Evolutionary conservation across 1,140 invertebrate species (phyloP), one percentile per base, ranked within the genome.

Genomic region (Sycophila sp.): DNA sequence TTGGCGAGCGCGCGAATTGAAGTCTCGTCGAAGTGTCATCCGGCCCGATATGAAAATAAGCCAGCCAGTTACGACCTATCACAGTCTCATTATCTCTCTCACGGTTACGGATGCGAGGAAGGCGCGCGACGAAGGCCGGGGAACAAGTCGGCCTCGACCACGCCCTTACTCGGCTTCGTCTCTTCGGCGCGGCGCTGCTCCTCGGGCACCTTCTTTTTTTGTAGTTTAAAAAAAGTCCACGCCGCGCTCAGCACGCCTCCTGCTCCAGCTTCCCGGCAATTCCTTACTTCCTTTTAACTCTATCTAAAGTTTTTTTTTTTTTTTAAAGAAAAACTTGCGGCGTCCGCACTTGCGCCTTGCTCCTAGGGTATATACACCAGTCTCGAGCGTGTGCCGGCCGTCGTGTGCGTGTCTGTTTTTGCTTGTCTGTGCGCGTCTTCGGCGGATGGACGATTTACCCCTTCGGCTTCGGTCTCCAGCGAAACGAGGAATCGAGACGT

Each of bases 1-100:
- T 55, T 32, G 24, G 11, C 42, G n/a, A 49, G 42, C 63, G 49
- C 55, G 32, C 4, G 49, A 17, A 53, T 26, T 17, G 19, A 65
- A 40, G 26, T 65, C 49, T 49, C 13, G 0, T 58, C 55, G 19
- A 59, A 4, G 42, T 30, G 17, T 45, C 5, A 6, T 15, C 45
- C 40, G 36, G 13, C 2, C 28, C 11, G 8, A 19, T 24, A 4
- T 11, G 45, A 24, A 47, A 13, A 63, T 11, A 19, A n/a, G n/a
- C n/a, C n/a, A n/a, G n/a, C n/a, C n/a, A n/a, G n/a, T 26, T 5
- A 45, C 64, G 53, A 36, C 56, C 55, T 69, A 51, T 69, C 56
- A 60, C 66, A 69, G 66, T 69, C 66, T 69, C 56, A n/a, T 69
- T 69, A 63, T 64, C 53, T 73, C 71, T 73, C 53, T 69, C 66